Conservation (phyloP, 1,140 invertebrate genomes). For the Hermetia illucens region DNA sequence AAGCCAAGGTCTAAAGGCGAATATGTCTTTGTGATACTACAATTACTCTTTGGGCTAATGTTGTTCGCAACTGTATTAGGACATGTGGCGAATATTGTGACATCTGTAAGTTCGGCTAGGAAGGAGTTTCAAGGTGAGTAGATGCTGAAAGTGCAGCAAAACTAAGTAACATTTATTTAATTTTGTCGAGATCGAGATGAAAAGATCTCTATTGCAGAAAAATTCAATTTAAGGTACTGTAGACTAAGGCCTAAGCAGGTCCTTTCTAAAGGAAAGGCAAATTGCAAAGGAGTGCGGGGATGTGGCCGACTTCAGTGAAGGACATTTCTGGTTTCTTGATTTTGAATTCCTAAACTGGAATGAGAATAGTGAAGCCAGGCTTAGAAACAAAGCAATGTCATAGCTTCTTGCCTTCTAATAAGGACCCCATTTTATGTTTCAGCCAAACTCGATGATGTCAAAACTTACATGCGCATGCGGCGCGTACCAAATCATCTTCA, state of each 20-base stretch:
- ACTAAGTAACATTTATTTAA: not conserved
- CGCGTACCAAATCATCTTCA: slow-evolving; percentile 89
- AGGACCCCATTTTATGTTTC: slow-evolving; percentile 34
- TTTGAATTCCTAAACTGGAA: not conserved
- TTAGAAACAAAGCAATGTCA: slow-evolving; percentile 5
- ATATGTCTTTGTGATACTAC: slow-evolving; percentile 80
- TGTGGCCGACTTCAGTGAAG: no score
- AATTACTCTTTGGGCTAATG: slow-evolving; percentile 78
- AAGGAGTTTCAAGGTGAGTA: slow-evolving; percentile 91
- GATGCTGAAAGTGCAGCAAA: not conserved
- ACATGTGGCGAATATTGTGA: slow-evolving; percentile 91
- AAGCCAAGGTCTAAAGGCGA: slow-evolving; percentile 76
- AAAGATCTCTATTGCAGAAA: no score
- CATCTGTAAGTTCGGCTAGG: slow-evolving; percentile 81
- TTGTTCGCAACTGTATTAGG: slow-evolving; percentile 85
- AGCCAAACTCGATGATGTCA: slow-evolving; percentile 96
- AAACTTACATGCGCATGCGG: slow-evolving; percentile 96
- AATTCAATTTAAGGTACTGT: no score
- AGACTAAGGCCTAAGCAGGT: no score
- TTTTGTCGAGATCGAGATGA: no score
- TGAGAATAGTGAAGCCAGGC: not conserved
- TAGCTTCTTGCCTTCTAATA: not conserved
- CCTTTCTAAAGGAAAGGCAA: no score
- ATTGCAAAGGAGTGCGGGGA: no score
- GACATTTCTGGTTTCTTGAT: no score